phyloP scores from a whole-genome alignment of 1,140 invertebrate species.

The Scaptodrosophila lebanonensis region DNA sequence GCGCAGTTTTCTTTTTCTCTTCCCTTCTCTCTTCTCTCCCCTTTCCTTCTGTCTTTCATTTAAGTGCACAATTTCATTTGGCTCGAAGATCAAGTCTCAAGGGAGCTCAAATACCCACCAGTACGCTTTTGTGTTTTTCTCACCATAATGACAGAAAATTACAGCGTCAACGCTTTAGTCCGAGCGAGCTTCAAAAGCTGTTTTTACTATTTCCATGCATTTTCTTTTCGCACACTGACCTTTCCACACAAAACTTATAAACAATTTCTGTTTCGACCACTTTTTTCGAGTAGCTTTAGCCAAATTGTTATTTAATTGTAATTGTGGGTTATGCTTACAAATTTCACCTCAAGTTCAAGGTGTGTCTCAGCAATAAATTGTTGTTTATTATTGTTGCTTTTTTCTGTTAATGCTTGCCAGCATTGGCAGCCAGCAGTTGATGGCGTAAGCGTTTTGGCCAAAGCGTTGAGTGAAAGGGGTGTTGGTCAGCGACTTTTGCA shows the following conservation, averaged over 20 bases:
- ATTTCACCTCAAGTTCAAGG: slow-evolving; percentile 56
- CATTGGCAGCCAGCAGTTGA: no score
- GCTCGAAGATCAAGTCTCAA: no score
- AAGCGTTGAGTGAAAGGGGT: no score
- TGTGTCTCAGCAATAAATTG: not conserved
- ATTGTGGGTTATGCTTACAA: slow-evolving; percentile 17
- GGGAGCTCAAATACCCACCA: slow-evolving; percentile 11
- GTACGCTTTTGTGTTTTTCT: slow-evolving; percentile 14
- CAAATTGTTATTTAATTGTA: slow-evolving; percentile 32
- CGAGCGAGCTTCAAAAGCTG: slow-evolving; percentile 5
- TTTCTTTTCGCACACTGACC: slow-evolving; percentile 17
- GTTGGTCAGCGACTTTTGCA: no score
- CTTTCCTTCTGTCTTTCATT: slow-evolving; percentile 21
- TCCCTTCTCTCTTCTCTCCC: not conserved
- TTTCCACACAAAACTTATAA: slow-evolving; percentile 13
- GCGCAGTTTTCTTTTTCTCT: slow-evolving; percentile 19
- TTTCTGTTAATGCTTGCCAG: slow-evolving; percentile 1
- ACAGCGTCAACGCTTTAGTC: slow-evolving; percentile 60
- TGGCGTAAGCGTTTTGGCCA: no score
- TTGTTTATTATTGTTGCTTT: no score
- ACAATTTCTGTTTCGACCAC: slow-evolving; percentile 4
- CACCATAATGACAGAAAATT: slow-evolving; percentile 57
- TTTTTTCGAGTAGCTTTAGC: no score
- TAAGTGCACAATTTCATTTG: no score
- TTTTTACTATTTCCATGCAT: slow-evolving; percentile 20